phyloP scores from a whole-genome alignment of 2,113 vertebrate genomes.

The Dasyornis broadbenti region DNA sequence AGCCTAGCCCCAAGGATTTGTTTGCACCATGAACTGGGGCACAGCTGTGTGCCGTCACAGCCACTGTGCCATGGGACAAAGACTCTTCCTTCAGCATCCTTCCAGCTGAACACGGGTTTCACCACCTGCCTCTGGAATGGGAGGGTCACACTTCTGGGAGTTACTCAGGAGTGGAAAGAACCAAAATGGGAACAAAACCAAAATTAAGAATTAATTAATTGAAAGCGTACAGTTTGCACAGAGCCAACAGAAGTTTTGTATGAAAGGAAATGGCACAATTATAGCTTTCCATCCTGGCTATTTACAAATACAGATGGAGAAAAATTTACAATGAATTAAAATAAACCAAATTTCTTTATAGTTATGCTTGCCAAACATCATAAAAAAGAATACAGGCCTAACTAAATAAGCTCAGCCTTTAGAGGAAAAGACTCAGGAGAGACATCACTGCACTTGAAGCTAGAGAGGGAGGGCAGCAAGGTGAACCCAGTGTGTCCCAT shows the following conservation, averaged over 20 bases:
- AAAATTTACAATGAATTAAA: neutral
- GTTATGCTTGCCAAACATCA: neutral
- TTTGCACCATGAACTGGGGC: rapidly evolving
- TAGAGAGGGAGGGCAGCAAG: neutral
- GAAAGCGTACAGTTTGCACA: neutral
- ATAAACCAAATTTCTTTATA: neutral
- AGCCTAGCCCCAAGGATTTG: neutral
- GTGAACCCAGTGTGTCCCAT: neutral
- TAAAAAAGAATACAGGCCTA: neutral
- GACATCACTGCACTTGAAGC: neutral
- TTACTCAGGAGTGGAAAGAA: neutral
- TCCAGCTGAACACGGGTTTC: neutral
- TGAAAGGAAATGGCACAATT: neutral
- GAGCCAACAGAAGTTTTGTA: neutral
- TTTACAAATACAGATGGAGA: neutral
- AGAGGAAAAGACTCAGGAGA: neutral
- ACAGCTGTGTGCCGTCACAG: neutral
- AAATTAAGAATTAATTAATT: neutral
- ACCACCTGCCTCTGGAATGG: neutral
- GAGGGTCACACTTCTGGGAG: neutral
- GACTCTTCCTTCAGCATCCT: neutral
- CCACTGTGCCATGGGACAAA: neutral
- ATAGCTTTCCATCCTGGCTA: neutral
- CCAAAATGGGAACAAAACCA: neutral
- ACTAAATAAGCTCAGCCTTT: neutral